Conservation (phyloP, 2,113 vertebrate genomes). For the Hypocryptadius cinnamomeus region DNA sequence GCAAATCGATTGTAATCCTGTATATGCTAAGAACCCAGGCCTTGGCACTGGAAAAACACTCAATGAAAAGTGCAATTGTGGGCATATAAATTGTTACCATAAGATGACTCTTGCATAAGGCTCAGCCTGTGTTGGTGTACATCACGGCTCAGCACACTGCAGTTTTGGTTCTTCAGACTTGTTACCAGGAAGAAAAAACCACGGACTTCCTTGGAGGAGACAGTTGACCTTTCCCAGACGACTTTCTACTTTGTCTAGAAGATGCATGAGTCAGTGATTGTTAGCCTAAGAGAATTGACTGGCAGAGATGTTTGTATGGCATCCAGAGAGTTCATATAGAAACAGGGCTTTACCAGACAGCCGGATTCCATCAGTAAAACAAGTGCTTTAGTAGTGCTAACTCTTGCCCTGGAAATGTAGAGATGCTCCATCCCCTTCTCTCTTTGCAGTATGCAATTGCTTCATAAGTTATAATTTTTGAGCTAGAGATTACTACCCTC, state of each 20-base stretch:
- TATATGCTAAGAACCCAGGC: not conserved
- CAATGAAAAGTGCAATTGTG: not conserved
- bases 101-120: not conserved
- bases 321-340: not conserved
- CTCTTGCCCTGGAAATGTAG: not conserved
- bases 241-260: not conserved
- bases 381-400: not conserved
- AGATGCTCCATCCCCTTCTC: not conserved
- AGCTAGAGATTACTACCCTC: not conserved
- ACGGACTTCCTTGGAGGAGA: not conserved
- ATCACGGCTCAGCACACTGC: not conserved
- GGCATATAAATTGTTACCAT: accelerated
- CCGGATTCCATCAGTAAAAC: not conserved
- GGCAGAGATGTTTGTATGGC: not conserved
- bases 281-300: not conserved
- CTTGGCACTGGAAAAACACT: not conserved
- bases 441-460: not conserved
- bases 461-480: not conserved
- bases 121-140: not conserved
- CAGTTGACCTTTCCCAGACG: not conserved
- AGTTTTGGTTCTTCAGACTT: not conserved
- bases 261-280: not conserved
- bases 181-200: not conserved
- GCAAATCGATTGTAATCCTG: not conserved
- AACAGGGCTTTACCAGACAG: not conserved